These are phyloP conservation scores for Cyclophora albipunctata DNA, from an alignment of 2,888 invertebrate species.

Conservation along the genomic window DNA sequence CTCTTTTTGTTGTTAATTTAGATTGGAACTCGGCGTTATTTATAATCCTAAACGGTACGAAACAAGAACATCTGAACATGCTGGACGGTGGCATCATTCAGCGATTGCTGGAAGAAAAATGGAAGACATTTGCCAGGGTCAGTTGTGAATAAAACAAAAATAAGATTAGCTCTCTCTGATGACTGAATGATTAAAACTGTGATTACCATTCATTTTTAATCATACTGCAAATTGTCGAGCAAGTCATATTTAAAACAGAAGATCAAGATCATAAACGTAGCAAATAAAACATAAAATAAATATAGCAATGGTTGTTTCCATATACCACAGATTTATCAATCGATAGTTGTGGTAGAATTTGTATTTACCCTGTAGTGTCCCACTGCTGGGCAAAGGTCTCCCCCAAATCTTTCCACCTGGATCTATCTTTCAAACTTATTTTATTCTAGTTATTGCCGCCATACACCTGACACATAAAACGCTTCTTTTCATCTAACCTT, in stretches of 20 bases:
- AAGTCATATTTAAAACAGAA: too few species aligned
- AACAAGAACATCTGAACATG: conserved; percentile 99
- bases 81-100: conserved; percentile 98
- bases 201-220: too few species aligned
- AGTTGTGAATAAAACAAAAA: conserved; percentile 16
- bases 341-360: too few species aligned
- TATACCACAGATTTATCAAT: too few species aligned
- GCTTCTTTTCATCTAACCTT: neutral
- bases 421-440: neutral
- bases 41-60: conserved; percentile 97
- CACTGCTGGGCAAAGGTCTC: too few species aligned
- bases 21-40: conserved; percentile 99
- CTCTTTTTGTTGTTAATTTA: conserved; percentile 39
- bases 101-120: conserved; percentile 96
- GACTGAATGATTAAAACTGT: too few species aligned
- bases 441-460: neutral
- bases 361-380: neutral
- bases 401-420: too few species aligned
- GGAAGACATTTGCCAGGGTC: conserved; percentile 98
- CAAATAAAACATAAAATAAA: too few species aligned
- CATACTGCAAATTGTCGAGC: too few species aligned
- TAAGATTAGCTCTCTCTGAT: neutral
- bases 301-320: too few species aligned
- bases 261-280: too few species aligned
- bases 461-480: neutral